Conservation (phyloP, 1,140 invertebrate genomes). For the Caenorhabditis brenneri region DNA sequence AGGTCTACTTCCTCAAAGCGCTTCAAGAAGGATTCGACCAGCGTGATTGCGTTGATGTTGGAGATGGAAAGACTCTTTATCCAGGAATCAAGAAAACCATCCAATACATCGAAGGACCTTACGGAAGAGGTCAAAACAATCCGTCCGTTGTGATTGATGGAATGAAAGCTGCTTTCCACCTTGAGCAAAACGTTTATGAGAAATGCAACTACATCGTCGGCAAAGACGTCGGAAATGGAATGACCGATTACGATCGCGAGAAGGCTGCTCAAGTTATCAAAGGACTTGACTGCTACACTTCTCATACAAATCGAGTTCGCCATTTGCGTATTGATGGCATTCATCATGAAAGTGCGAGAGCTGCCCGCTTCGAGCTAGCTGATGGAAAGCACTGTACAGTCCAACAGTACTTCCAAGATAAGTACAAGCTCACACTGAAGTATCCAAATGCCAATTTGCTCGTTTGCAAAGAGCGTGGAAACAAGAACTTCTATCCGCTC, state of each 20-base stretch:
- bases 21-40: conserved; percentile 47
- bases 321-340: conserved; percentile 33
- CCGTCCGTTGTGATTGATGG: conserved; percentile 53
- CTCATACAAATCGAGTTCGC: conserved; percentile 6
- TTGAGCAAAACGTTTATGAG: not conserved
- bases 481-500: conserved; percentile 43
- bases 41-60: conserved; percentile 47
- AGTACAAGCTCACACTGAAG: conserved; percentile 42
- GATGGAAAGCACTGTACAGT: conserved; percentile 39
- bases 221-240: not conserved
- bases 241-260: not conserved
- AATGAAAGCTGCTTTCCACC: conserved; percentile 57
- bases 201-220: conserved; percentile 6
- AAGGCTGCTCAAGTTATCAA: not conserved
- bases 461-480: conserved; percentile 42
- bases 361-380: conserved; percentile 28
- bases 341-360: conserved; percentile 20
- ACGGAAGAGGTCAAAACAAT: conserved; percentile 49
- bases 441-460: conserved; percentile 43
- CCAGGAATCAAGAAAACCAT: conserved; percentile 52
- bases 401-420: conserved; percentile 38
- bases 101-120: conserved; percentile 50
- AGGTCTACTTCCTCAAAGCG: conserved; percentile 40
- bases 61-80: conserved; percentile 51
- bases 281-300: conserved; percentile 44